A percentile compares a stretch with the other conserved stretches of the same genome.
phyloP scores from a whole-genome alignment of 1,140 invertebrate species.

The Gryon sp. region DNA sequence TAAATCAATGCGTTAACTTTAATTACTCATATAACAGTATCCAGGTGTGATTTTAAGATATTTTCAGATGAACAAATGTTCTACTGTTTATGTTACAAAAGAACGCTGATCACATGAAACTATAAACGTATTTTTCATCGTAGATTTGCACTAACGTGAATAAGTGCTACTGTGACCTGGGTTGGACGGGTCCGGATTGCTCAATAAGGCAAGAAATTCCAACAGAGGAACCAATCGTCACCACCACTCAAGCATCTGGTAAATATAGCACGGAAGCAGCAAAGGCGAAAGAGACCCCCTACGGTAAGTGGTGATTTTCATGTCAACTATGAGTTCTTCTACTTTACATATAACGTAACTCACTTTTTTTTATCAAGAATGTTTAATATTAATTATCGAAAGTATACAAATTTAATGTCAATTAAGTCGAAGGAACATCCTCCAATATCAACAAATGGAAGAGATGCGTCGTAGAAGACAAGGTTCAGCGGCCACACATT shows the following conservation, averaged over 20 bases:
- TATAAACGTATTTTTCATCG: no score
- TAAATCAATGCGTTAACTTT: no score
- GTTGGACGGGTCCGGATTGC: slow-evolving; percentile 95
- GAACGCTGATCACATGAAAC: no score
- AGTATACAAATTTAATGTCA: neutral
- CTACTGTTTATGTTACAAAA: no score
- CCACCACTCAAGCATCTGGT: slow-evolving; percentile 76
- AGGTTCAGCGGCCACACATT: no score
- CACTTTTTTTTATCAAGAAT: neutral
- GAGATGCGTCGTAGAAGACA: slow-evolving; percentile 4
- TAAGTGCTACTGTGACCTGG: slow-evolving; percentile 92
- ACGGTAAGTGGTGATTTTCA: slow-evolving; percentile 83
- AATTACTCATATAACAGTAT: no score
- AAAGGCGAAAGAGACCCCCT: slow-evolving; percentile 92
- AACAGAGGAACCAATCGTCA: slow-evolving; percentile 78
- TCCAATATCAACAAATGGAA: slow-evolving; percentile 9
- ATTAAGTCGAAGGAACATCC: slow-evolving; percentile 41
- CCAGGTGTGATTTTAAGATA: no score
- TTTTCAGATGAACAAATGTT: no score
- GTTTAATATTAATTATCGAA: no score
- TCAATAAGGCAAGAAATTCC: slow-evolving; percentile 86
- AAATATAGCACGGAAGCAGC: slow-evolving; percentile 84
- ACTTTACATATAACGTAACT: no score
- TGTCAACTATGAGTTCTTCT: neutral
- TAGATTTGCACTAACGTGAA: slow-evolving; percentile 96